Evolutionary conservation across 2,797 vertebrate genomes (phyloP), one percentile per base, ranked within the genome.

Genomic region (Syndactyla subalaris): DNA sequence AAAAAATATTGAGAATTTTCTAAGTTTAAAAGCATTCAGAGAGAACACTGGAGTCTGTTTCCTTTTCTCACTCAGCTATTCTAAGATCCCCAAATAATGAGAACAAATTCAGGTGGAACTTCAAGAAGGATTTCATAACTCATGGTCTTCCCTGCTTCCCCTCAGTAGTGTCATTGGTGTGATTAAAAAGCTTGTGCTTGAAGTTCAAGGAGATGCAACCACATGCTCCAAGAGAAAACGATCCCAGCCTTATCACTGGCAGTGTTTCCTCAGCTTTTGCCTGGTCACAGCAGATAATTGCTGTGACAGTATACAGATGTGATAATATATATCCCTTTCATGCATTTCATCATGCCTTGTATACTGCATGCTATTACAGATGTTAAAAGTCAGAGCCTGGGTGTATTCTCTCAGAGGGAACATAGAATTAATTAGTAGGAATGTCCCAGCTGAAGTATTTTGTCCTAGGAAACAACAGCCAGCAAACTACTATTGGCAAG

Each of bases 91-190:
- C 49, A 23, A 41, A 74, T 32, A 71, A 0, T 36, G 26, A 91
- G 59, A 90, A 73, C 10, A 90, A 71, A 89, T 51, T 63, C 75
- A 89, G 36, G n/a, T 86, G 34, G 68, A 94, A 65, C 54, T 75
- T 92, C 30, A 86, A 59, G 66, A 63, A 94, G 66, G 20, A 66
- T 84, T 77, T 95, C 38, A 15, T 62, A 96, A 81, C 66, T 77
- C 63, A 13, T 52, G 13, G 46, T 77, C 78, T 91, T 87, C 65
- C 52, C 62, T 52, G 61, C 77, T 92, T 95, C 85, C 82, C 85
- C n/a, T 54, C 68, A 61, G 52, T 66, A 39, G 32, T 46, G n/a
- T 92, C 61, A 51, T 0, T 82, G 63, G 73, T 85, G 38, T 46
- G 67, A 80, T 29, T 41, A 7, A 77, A 87, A 79, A 66, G 22